Base-by-base conservation (phyloP, 2,888 invertebrate genomes). In the Mamestra brassicae region DNA sequence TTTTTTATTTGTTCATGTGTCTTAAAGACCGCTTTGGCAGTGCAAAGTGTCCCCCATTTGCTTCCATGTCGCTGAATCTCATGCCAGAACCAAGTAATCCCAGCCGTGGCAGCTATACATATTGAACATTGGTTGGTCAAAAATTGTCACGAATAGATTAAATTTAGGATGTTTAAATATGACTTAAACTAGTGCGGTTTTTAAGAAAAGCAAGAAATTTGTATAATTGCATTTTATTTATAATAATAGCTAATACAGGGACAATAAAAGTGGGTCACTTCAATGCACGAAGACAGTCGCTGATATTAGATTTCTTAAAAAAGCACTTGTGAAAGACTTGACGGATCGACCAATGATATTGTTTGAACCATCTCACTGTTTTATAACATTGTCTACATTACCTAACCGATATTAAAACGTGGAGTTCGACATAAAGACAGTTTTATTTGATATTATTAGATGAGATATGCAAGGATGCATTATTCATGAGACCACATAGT, bases 311-410 rank as follows among this genome's bases (percentile, higher is more conserved):
- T 80, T 76, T 76, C 62, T 75, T 55, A 63, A 70, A 71, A 74
- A 71, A 62, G 11, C 52, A 38, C 55, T 80, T n/a, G 58, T 55
- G 42, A 67, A 67, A 60, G 66, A 71, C 71, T 63, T 76, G 81
- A 80, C 26, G 36, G 36, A 76, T 55, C 34, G 63, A 45, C 36
- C 71, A 63, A 81, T 67, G 58, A 80, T 80, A 71, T 76, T 76
- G 67, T 76, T 71, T 60, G 45, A 80, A 61, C 75, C 69, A 75
- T 69, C 55, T 75, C 75, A 78, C 52, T 71, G 63, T 76, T 76
- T 71, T 67, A 71, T 67, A 81, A 60, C 81, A 81, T 76, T 71
- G 81, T 67, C 81, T 67, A 81, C 60, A 71, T 76, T 64, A 76
- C 81, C 66, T 61, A 75, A 6, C 58, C 76, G 63, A 81, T 80